These are phyloP conservation scores for Drosophila bocqueti DNA, from an alignment of 1,140 invertebrate species.

Conservation along the genomic window DNA sequence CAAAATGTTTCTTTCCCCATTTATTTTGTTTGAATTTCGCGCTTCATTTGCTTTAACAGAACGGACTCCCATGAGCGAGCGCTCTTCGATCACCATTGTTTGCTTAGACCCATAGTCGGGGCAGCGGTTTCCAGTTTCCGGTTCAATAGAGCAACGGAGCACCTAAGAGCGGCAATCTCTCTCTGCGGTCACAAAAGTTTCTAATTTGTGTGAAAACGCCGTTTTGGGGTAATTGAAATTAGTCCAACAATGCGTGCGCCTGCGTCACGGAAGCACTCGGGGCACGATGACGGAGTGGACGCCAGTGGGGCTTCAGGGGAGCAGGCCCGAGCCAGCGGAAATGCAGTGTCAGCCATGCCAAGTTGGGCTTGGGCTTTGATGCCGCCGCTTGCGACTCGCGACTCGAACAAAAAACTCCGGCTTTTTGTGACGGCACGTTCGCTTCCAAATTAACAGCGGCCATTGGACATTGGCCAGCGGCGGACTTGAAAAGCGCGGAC, in stretches of 20 bases:
- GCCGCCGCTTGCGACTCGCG: slow-evolving; percentile 24
- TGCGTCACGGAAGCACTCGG: slow-evolving; percentile 44
- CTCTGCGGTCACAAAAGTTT: slow-evolving; percentile 46
- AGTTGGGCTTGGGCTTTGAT: slow-evolving; percentile 53
- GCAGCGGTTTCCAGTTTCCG: slow-evolving; percentile 63
- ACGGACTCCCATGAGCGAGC: slow-evolving; percentile 39
- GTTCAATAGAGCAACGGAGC: slow-evolving; percentile 54
- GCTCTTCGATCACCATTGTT: slow-evolving; percentile 26
- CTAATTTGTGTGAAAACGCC: slow-evolving; percentile 67
- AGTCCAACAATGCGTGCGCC: slow-evolving; percentile 62
- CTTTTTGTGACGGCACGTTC: slow-evolving; percentile 63
- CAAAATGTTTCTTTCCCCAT: slow-evolving; percentile 24
- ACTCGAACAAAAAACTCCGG: slow-evolving; percentile 22
- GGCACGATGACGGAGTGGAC: slow-evolving; percentile 1
- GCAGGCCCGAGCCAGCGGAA: slow-evolving; percentile 48
- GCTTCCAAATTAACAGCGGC: slow-evolving; percentile 47
- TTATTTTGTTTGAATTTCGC: slow-evolving; percentile 66
- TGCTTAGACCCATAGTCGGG: slow-evolving; percentile 25
- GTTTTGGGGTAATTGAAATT: slow-evolving; percentile 70
- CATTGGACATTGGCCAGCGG: slow-evolving; percentile 35
- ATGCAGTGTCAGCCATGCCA: slow-evolving; percentile 63
- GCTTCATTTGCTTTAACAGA: slow-evolving; percentile 66
- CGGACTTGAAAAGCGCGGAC: slow-evolving; percentile 67
- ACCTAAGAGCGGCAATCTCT: slow-evolving; percentile 23
- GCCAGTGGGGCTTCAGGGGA: background rate